phyloP scores from a whole-genome alignment of 1,140 invertebrate species.

The Drosophila paulistorum region DNA sequence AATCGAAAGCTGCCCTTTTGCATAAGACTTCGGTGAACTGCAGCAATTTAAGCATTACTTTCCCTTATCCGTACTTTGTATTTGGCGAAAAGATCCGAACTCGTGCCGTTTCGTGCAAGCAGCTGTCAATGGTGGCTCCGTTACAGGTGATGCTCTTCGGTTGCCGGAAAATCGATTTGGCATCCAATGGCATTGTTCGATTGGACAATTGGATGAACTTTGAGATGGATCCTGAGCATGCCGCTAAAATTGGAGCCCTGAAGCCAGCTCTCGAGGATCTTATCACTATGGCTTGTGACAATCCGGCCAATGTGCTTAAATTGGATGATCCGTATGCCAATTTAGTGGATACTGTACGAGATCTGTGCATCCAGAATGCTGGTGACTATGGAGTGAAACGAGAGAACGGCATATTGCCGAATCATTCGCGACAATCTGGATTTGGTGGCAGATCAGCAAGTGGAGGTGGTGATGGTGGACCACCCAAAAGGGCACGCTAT shows the following conservation, averaged over 20 bases:
- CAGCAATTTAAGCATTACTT: slow-evolving; percentile 91
- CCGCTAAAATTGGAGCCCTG: slow-evolving; percentile 92
- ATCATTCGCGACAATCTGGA: slow-evolving; percentile 73
- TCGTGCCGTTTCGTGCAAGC: slow-evolving; percentile 97
- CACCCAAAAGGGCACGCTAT: slow-evolving; percentile 26
- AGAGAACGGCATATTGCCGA: slow-evolving; percentile 74
- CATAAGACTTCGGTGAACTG: slow-evolving; percentile 99
- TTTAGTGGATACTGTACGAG: slow-evolving; percentile 86
- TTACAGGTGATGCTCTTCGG: slow-evolving; percentile 97
- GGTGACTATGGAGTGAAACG: slow-evolving; percentile 88
- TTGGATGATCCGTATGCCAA: slow-evolving; percentile 85
- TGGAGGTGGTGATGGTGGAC: slow-evolving; percentile 40
- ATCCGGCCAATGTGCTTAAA: slow-evolving; percentile 89
- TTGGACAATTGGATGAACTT: slow-evolving; percentile 97
- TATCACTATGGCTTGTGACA: slow-evolving; percentile 89
- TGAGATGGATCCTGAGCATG: slow-evolving; percentile 90
- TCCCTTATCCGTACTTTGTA: slow-evolving; percentile 97
- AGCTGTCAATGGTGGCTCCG: slow-evolving; percentile 98
- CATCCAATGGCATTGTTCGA: slow-evolving; percentile 88
- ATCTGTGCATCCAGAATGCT: slow-evolving; percentile 89
- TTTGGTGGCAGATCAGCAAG: slow-evolving; percentile 3
- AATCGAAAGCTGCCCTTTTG: slow-evolving; percentile 96
- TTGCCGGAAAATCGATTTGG: slow-evolving; percentile 91
- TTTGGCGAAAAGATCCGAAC: slow-evolving; percentile 99
- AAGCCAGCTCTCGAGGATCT: slow-evolving; percentile 94